These are phyloP conservation scores for Liolophura sinensis DNA, from an alignment of 1,140 invertebrate genomes.

Conservation along the genomic window DNA sequence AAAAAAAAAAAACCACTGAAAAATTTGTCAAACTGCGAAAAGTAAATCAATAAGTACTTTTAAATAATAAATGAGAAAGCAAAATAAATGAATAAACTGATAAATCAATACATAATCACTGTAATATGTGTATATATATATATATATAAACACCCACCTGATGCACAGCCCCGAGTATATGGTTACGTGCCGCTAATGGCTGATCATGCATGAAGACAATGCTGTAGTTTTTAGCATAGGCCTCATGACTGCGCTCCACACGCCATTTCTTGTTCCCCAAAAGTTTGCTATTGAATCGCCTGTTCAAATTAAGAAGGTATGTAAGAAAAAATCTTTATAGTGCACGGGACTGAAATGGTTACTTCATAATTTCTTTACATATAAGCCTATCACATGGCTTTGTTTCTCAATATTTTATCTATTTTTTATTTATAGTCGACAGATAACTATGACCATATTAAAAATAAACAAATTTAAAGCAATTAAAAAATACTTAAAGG, in stretches of 20 bases:
- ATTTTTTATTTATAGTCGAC: too few species aligned
- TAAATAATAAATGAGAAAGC: neutral
- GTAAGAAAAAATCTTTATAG: too few species aligned
- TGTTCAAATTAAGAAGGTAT: constrained; percentile 29
- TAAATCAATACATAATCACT: neutral
- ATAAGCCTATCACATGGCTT: too few species aligned
- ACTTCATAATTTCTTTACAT: too few species aligned
- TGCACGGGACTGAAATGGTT: too few species aligned
- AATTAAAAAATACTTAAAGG: neutral
- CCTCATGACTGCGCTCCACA: constrained; percentile 79
- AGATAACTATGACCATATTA: neutral
- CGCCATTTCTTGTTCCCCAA: constrained; percentile 73
- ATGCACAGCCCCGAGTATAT: constrained; percentile 64
- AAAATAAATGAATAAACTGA: neutral
- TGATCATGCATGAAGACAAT: constrained; percentile 85
- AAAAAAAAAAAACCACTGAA: too few species aligned
- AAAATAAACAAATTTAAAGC: neutral
- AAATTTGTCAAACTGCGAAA: too few species aligned
- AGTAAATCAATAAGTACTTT: neutral
- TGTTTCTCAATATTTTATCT: too few species aligned
- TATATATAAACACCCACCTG: neutral
- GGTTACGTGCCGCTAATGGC: constrained; percentile 77
- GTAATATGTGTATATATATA: too few species aligned
- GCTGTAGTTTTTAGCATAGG: constrained; percentile 84
- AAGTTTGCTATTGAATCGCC: constrained; percentile 72